Percentiles rank a stretch among this genome's conserved stretches.
Evolutionary conservation across 2,113 vertebrate genomes (phyloP).

Genomic region (Siniperca chuatsi): DNA sequence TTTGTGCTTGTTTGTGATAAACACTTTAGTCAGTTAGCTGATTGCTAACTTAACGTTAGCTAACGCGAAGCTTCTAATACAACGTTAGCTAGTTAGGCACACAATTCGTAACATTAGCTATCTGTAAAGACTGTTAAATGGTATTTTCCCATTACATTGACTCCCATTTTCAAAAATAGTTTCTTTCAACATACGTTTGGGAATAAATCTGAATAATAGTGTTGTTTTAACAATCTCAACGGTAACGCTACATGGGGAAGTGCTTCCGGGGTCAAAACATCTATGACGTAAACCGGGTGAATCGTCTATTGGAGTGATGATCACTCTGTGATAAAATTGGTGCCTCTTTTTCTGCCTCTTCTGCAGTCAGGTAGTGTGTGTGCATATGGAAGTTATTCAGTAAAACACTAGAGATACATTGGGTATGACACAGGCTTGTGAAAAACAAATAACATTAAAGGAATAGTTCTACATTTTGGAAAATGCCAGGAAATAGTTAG

Average conservation of each 20-base stretch:
- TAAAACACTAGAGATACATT: no score
- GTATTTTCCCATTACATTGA: background rate
- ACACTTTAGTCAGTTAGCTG: background rate
- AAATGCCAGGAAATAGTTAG: no score
- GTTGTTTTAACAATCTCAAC: background rate
- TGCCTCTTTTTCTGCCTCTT: background rate
- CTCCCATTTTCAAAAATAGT: rapidly evolving
- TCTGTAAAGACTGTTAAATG: no score
- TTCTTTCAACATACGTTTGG: background rate
- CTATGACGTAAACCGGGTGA: no score
- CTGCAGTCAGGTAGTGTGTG: no score
- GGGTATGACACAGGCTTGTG: no score
- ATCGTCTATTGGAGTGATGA: background rate
- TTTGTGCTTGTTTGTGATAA: background rate
- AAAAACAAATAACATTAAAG: no score
- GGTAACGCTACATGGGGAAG: background rate
- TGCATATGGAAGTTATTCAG: no score
- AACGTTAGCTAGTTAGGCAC: background rate
- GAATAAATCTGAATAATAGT: no score
- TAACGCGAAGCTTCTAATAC: background rate
- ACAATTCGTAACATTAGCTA: background rate
- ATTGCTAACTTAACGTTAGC: background rate
- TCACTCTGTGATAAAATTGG: background rate
- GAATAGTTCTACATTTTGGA: no score
- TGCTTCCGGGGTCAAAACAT: slow-evolving; percentile 6